A percentile compares a stretch with the other conserved stretches of the same genome.
Evolutionary conservation across 1,140 invertebrate genomes (phyloP).

Genomic region (Calephelis virginiensis): DNA sequence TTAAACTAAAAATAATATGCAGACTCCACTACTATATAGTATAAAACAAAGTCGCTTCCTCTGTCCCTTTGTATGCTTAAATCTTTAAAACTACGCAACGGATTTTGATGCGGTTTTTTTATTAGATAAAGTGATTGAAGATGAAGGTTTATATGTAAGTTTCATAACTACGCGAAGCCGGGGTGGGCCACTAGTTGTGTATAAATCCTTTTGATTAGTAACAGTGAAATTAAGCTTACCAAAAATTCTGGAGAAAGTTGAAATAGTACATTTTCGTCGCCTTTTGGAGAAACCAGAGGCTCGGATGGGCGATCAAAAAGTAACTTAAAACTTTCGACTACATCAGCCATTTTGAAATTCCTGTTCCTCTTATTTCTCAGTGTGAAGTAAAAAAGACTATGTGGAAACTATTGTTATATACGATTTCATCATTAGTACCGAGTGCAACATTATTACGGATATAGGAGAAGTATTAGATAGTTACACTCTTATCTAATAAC

Average conservation of each 20-base stretch:
- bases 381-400: constrained; percentile 35
- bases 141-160: no score
- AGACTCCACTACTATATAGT: no score
- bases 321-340: constrained; percentile 49
- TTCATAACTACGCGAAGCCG: no score
- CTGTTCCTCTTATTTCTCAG: constrained; percentile 39
- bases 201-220: no score
- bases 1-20: no score
- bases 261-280: constrained; percentile 56
- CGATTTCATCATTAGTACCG: constrained; percentile 25
- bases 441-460: constrained; percentile 34
- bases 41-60: no score
- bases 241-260: constrained; percentile 54
- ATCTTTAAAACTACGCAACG: no score
- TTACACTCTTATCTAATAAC: neutral
- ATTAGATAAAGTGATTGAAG: no score
- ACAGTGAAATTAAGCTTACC: constrained; percentile 44
- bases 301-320: constrained; percentile 72
- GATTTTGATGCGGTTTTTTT: no score
- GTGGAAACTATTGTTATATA: constrained; percentile 33
- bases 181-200: no score
- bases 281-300: constrained; percentile 65
- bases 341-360: constrained; percentile 41
- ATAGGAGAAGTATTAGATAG: neutral
- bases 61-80: no score